Conservation (phyloP, 2,888 invertebrate species). For the Odontothrips loti region DNA sequence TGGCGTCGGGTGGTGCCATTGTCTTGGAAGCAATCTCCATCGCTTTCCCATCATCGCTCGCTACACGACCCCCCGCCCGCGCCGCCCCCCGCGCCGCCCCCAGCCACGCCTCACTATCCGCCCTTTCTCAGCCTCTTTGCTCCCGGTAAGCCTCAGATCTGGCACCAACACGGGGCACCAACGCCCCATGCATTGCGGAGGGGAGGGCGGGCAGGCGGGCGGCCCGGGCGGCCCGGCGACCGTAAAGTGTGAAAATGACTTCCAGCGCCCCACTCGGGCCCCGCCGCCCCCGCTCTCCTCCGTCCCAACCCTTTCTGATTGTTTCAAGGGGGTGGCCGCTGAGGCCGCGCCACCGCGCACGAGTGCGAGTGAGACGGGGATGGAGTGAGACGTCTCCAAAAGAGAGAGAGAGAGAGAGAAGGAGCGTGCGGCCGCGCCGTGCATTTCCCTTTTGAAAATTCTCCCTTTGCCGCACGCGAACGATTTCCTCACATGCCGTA, state of each 20-base stretch:
- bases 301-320: background rate
- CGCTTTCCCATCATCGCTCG: conserved; percentile 9
- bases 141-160: no score
- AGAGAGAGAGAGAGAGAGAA: no score
- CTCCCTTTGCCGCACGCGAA: no score
- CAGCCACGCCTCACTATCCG: background rate
- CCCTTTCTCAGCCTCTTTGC: no score
- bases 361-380: no score
- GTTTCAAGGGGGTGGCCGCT: background rate
- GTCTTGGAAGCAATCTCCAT: conserved; percentile 24
- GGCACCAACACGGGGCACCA: no score
- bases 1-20: conserved; percentile 11
- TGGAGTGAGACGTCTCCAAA: no score
- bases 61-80: background rate
- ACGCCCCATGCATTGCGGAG: background rate
- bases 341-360: no score
- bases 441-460: no score
- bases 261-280: background rate
- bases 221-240: background rate
- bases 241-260: background rate
- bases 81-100: background rate
- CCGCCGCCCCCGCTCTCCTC: background rate
- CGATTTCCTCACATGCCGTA: no score
- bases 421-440: no score
- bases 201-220: background rate